Evolutionary conservation across 2,797 vertebrate species (phyloP).

Genomic region (Enteromius trimaculatus): DNA sequence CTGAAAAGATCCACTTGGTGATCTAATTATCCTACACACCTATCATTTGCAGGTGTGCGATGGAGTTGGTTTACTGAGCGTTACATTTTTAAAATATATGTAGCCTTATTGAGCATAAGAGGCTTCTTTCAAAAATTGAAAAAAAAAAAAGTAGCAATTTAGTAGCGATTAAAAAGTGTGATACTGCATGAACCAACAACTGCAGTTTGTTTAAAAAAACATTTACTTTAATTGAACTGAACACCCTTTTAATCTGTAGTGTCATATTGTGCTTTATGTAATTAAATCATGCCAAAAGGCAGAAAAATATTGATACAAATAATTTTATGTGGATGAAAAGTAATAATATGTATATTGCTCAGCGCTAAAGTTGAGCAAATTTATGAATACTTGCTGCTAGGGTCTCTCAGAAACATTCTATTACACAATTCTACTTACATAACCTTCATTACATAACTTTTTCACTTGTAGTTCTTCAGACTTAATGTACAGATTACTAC

Average conservation of each 20-base stretch:
- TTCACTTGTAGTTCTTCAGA: conserved; percentile 16
- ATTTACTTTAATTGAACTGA: not conserved
- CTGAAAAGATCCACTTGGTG: too few species aligned
- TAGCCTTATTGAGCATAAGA: too few species aligned
- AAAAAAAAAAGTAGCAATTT: too few species aligned
- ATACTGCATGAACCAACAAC: not conserved
- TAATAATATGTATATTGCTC: not conserved
- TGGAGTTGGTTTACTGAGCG: too few species aligned
- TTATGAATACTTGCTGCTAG: not conserved
- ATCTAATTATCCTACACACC: too few species aligned
- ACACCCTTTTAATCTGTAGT: not conserved
- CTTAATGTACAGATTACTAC: not conserved
- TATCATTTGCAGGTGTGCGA: too few species aligned
- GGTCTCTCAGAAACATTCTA: not conserved
- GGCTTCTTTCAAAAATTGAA: too few species aligned
- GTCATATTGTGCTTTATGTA: not conserved
- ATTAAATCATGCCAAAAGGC: not conserved
- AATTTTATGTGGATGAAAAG: not conserved
- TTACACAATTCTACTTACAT: conserved; percentile 12
- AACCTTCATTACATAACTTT: conserved; percentile 13
- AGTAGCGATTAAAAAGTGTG: not conserved
- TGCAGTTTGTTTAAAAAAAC: not conserved
- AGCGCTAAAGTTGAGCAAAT: not conserved
- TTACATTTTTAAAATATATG: too few species aligned
- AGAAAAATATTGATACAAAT: not conserved